Evolutionary conservation across 2,113 vertebrate species (phyloP), one percentile per base, ranked within the genome.

Genomic region (Rhynchomys soricoides): DNA sequence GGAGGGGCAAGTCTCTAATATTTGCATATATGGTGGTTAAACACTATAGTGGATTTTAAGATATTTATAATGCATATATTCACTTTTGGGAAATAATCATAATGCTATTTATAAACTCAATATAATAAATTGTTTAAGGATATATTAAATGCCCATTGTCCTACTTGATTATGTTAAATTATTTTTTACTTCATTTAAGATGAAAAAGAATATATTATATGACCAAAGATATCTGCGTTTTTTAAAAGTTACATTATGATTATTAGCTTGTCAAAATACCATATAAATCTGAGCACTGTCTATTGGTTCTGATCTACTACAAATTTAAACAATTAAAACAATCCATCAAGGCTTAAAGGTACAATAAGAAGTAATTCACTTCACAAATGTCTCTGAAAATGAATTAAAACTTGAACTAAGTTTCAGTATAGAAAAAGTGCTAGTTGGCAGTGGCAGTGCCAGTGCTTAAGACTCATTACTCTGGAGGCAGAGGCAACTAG

Each of bases 311-410:
- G 17, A 3, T 64, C 43, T 52, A 82, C 10, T 77, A 83, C 2
- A 86, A 31, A 86, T 77, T 86, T 88, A 75, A 81, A 81, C 8
- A 95, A 81, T 50, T 94, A 94, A 92, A 92, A 74, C 40, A 87
- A 45, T 73, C 48, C 10, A 78, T 82, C 68, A 88, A 85, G 66
- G 2, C 50, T 88, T 95, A 85, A 78, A 93, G 19, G 55, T 29
- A 37, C 13, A 70, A 57, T 75, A 75, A 90, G 64, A 92, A 81
- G 21, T 34, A 81, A 94, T 96, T 92, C 92, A 7, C 5, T 96
- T 0, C 6, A 13, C 37, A 93, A 90, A 29, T 37, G 57, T 0
- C 9, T 40, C 83, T 48, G 6, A 66, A 82, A 55, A 82, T 62
- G 19, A 86, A 81, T 86, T 83, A 62, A 59, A 70, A 2, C 48